A percentile compares a stretch with the other conserved stretches of the same genome.
Conservation (phyloP, 2,797 vertebrate species). For the Macrochelys suwanniensis region DNA sequence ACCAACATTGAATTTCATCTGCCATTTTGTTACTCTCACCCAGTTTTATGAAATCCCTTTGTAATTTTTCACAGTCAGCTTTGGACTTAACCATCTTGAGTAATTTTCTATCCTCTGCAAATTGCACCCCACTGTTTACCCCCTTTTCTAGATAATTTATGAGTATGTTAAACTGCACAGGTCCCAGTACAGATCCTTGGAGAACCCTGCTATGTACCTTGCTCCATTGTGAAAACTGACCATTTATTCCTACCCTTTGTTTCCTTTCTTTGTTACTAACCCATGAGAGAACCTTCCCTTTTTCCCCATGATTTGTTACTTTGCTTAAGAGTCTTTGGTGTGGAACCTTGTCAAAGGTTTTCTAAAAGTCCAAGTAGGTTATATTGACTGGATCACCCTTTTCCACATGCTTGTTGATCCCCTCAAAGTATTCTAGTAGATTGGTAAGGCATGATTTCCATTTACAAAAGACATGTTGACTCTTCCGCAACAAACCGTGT, state of each 20-base stretch:
- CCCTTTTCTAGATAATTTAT: background rate
- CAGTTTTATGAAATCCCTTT: background rate
- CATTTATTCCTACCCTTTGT: background rate
- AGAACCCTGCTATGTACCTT: background rate
- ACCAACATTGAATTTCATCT: background rate
- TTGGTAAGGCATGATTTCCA: too few relatives aligned
- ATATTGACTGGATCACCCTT: too few relatives aligned
- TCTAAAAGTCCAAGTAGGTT: too few relatives aligned
- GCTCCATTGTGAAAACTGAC: background rate
- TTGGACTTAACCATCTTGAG: background rate
- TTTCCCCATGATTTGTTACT: background rate
- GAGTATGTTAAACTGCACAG: background rate
- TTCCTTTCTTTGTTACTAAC: background rate
- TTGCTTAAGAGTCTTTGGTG: background rate
- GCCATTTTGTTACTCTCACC: background rate
- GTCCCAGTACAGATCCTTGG: background rate
- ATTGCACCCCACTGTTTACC: background rate
- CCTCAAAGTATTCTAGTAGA: too few relatives aligned
- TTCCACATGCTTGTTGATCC: too few relatives aligned
- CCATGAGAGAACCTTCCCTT: background rate
- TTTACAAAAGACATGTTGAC: too few relatives aligned
- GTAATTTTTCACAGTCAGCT: background rate
- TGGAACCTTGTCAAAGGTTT: background rate
- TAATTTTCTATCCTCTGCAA: background rate
- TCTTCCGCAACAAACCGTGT: background rate